These are phyloP conservation scores for Acromyrmex charruanus DNA, from an alignment of 1,140 invertebrate species.

Conservation along the genomic window DNA sequence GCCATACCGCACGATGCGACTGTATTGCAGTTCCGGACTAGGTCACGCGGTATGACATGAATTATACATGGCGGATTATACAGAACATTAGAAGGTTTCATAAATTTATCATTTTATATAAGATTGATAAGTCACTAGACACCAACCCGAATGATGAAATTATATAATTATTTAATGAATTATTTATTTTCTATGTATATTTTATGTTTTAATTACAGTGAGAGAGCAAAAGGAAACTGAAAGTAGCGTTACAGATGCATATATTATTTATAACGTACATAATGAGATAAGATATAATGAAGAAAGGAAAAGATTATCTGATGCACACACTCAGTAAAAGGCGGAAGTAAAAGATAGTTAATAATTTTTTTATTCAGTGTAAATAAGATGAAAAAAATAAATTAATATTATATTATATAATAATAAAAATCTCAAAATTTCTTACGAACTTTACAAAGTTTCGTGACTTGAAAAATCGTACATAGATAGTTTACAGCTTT, in stretches of 20 bases:
- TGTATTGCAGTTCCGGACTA: conserved; percentile 44
- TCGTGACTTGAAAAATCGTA: too few species aligned
- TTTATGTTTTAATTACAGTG: conserved; percentile 12
- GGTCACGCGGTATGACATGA: conserved; percentile 44
- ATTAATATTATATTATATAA: neutral
- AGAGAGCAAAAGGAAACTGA: neutral
- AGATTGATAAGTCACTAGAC: conserved; percentile 38
- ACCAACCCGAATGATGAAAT: conserved; percentile 16
- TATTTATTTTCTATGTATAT: conserved; percentile 1
- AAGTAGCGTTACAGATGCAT: neutral
- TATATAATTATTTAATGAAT: conserved; percentile 37
- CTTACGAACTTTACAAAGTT: too few species aligned
- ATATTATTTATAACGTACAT: neutral
- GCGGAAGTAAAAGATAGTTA: neutral
- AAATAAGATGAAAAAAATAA: neutral
- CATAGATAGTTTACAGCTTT: too few species aligned
- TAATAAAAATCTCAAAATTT: too few species aligned
- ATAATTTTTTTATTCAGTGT: neutral
- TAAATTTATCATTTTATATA: conserved; percentile 53
- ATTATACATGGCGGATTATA: conserved; percentile 55
- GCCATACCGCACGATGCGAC: neutral
- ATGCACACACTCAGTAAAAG: too few species aligned
- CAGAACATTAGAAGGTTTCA: conserved; percentile 41
- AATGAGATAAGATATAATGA: neutral
- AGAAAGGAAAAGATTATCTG: neutral